Evolutionary conservation across 1,140 invertebrate genomes (phyloP).

Genomic region (Trichomalopsis sarcophagae): DNA sequence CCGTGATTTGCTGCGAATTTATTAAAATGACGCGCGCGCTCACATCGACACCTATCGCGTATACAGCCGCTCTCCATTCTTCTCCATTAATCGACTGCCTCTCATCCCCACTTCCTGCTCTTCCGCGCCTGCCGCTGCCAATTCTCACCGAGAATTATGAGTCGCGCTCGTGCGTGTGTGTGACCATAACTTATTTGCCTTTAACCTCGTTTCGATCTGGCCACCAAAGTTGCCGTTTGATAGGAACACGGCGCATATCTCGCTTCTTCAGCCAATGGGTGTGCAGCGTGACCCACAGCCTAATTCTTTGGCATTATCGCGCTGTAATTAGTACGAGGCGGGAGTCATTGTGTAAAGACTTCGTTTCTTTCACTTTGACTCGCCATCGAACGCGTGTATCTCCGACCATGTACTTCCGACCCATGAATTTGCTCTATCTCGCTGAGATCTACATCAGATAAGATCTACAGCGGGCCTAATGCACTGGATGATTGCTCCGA

Average conservation of each 20-base stretch:
- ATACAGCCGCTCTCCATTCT: conserved; percentile 5
- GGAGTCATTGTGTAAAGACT: background rate
- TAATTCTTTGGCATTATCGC: background rate
- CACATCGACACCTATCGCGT: conserved; percentile 50
- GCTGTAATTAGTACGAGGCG: background rate
- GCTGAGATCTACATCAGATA: background rate
- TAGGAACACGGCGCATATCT: too few relatives aligned
- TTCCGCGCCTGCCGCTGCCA: background rate
- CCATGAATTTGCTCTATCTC: background rate
- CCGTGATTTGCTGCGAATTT: conserved; percentile 73
- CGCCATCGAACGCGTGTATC: background rate
- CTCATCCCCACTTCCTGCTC: background rate
- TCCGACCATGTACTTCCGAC: background rate
- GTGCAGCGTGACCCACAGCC: background rate
- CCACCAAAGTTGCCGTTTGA: conserved; percentile 11
- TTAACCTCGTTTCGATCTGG: background rate
- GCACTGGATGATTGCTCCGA: background rate
- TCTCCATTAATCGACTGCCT: conserved; percentile 35
- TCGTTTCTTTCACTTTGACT: background rate
- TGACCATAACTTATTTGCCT: conserved; percentile 29
- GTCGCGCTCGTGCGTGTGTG: background rate
- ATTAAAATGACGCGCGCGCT: conserved; percentile 67
- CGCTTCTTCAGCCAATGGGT: background rate
- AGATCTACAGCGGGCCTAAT: background rate
- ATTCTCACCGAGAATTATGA: conserved; percentile 44